Evolutionary conservation across 2,888 invertebrate genomes (phyloP).

Genomic region (Xestoiulus laeticollis): DNA sequence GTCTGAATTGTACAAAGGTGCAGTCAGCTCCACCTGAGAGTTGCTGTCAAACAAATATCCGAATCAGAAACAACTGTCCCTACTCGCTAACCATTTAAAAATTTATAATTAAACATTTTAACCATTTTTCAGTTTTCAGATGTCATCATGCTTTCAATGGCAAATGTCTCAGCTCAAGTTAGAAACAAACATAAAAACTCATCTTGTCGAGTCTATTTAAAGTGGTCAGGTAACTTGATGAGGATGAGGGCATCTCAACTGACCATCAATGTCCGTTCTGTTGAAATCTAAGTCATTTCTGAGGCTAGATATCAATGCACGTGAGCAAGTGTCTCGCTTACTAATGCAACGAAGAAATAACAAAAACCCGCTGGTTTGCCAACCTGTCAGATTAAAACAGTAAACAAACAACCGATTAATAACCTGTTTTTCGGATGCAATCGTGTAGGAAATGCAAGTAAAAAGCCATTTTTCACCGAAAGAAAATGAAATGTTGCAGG

Average conservation of each 20-base stretch:
- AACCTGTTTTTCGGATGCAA: not conserved
- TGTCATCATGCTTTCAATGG: not conserved
- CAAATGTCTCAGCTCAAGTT: not conserved
- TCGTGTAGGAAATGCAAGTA: constrained; percentile 1
- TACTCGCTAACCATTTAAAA: too few relatives aligned
- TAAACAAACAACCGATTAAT: not conserved
- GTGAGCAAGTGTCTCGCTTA: not conserved
- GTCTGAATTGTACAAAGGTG: not conserved
- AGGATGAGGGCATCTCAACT: not conserved
- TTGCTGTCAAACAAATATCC: not conserved
- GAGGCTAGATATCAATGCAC: not conserved
- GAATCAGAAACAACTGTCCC: not conserved
- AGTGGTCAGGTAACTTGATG: not conserved
- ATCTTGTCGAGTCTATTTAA: not conserved
- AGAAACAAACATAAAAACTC: not conserved
- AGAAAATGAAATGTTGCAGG: not conserved
- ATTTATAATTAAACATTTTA: too few relatives aligned
- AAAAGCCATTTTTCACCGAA: not conserved
- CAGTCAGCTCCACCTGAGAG: not conserved
- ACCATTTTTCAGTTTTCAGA: too few relatives aligned
- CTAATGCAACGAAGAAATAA: not conserved
- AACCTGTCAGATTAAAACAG: constrained; percentile 13
- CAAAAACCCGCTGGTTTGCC: not conserved
- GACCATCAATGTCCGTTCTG: constrained; percentile 19
- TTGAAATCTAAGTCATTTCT: not conserved